A percentile compares a stretch with the other conserved stretches of the same genome.
phyloP scores from a whole-genome alignment of 2,113 vertebrate species.

The Hemiscyllium ocellatum region DNA sequence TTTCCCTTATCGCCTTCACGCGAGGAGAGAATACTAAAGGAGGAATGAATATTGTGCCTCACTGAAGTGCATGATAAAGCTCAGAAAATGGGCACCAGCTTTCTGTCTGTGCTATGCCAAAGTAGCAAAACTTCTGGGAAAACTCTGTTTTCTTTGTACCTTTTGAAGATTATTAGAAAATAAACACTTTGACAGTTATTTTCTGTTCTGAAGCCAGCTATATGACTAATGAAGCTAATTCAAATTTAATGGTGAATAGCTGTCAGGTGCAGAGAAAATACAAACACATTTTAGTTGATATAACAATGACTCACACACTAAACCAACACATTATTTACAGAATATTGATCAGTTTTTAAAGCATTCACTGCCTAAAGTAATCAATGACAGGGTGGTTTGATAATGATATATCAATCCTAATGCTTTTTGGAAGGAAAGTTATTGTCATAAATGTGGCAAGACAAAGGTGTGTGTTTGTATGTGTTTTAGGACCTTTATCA shows the following conservation, averaged over 20 bases:
- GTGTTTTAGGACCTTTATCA: conserved; percentile 2
- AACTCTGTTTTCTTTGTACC: not conserved
- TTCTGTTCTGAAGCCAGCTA: not conserved
- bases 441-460: conserved; percentile 9
- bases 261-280: conserved; percentile 12
- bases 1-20: not conserved
- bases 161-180: not conserved
- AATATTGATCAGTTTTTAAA: conserved; percentile 11
- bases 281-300: conserved; percentile 11
- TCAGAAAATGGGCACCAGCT: not conserved
- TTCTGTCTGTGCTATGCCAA: not conserved
- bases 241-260: conserved; percentile 26
- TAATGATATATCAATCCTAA: conserved; percentile 29
- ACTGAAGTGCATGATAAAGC: not conserved
- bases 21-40: not conserved
- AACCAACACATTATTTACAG: conserved; percentile 31
- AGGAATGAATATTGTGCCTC: not conserved
- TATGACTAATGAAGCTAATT: conserved; percentile 29
- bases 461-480: not conserved
- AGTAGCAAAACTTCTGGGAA: not conserved
- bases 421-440: conserved; percentile 20
- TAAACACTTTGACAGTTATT: not conserved
- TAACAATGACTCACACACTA: conserved; percentile 2
- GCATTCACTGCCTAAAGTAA: conserved; percentile 1
- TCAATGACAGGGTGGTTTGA: not conserved